Conservation (phyloP, 2,797 vertebrate species). For the Jordanella pulchra region DNA sequence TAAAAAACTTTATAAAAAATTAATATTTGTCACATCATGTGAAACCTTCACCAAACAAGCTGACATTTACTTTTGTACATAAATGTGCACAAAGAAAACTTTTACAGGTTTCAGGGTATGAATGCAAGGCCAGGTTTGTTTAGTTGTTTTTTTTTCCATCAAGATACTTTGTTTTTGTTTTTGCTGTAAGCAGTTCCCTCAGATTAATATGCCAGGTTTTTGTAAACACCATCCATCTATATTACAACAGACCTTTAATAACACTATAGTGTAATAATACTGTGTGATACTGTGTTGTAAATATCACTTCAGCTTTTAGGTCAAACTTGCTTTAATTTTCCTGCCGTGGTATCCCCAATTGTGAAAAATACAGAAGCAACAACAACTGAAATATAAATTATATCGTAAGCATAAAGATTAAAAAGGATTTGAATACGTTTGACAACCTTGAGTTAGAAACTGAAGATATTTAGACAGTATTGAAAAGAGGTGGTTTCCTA, state of each 20-base stretch:
- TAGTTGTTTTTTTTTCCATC: background rate
- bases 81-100: too few species aligned
- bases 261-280: background rate
- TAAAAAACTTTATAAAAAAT: background rate
- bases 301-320: background rate
- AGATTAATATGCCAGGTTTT: background rate
- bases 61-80: background rate
- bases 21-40: background rate
- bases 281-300: background rate
- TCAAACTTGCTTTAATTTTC: background rate
- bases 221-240: background rate
- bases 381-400: background rate
- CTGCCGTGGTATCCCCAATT: background rate
- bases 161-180: background rate
- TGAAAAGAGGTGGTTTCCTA: conserved; percentile 27
- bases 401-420: background rate
- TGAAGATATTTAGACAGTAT: background rate
- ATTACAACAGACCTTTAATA: background rate
- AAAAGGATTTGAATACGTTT: background rate
- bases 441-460: background rate
- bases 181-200: background rate
- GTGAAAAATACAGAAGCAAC: background rate
- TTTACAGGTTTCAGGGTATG: background rate
- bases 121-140: too few species aligned
- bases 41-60: background rate